Evolutionary conservation across 1,140 invertebrate genomes (phyloP).

Genomic region (Saccostrea glomerata): DNA sequence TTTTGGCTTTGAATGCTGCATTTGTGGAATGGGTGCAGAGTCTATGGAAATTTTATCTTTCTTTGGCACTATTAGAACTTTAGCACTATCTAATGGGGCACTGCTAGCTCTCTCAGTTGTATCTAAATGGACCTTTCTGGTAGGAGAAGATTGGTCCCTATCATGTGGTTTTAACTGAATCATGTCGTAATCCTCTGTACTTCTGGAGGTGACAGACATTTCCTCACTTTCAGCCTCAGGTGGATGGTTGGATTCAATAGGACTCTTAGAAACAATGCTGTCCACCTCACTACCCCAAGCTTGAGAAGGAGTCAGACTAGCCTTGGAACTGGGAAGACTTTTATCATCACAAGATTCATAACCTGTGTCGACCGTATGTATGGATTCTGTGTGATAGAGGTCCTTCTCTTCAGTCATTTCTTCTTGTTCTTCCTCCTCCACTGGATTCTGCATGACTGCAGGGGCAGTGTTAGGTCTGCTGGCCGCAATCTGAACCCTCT

Average conservation of each 20-base stretch:
- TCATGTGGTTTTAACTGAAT: background rate
- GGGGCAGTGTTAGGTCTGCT: constrained; percentile 61
- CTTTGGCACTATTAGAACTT: background rate
- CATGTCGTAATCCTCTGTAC: background rate
- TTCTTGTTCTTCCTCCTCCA: background rate
- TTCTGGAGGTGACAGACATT: background rate
- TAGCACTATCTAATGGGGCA: background rate
- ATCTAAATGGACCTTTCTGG: background rate
- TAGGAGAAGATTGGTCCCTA: background rate
- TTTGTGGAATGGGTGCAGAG: constrained; percentile 59
- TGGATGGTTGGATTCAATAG: background rate
- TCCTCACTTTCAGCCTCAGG: constrained; percentile 8
- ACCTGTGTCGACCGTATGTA: constrained; percentile 58
- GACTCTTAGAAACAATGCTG: constrained; percentile 12
- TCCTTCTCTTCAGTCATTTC: constrained; percentile 32
- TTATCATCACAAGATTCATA: constrained; percentile 51
- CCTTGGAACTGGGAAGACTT: constrained; percentile 20
- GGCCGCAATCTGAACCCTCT: background rate
- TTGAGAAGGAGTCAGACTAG: constrained; percentile 9
- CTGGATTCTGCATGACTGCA: constrained; percentile 45
- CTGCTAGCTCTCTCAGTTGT: background rate
- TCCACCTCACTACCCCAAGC: constrained; percentile 26
- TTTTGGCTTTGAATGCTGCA: constrained; percentile 64
- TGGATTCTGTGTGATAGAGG: constrained; percentile 49
- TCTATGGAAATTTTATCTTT: constrained; percentile 49